phyloP scores from a whole-genome alignment of 1,140 invertebrate species.

The Apis laboriosa region DNA sequence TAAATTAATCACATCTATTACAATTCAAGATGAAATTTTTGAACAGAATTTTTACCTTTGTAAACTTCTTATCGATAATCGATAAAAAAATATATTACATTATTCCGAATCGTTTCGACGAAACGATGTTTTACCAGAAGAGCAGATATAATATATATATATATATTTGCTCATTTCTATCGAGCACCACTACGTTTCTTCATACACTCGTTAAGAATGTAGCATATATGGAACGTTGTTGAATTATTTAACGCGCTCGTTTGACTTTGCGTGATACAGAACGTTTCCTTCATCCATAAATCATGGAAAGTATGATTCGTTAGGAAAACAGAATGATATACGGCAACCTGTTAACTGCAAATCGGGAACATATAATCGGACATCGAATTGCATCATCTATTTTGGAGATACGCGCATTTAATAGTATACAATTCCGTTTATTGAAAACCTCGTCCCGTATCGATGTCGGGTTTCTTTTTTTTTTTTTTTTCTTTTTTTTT shows the following conservation, averaged over 20 bases:
- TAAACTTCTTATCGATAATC: not conserved
- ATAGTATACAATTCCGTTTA: conserved; percentile 51
- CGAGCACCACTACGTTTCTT: not conserved
- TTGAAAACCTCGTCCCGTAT: conserved; percentile 6
- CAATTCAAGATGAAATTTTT: not conserved
- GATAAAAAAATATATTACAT: not conserved
- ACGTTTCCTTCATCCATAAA: conserved; percentile 25
- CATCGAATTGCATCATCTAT: conserved; percentile 44
- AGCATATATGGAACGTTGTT: not conserved
- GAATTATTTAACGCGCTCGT: conserved; percentile 23
- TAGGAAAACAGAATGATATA: conserved; percentile 1
- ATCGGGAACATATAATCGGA: conserved; percentile 47
- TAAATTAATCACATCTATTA: not conserved
- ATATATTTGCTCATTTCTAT: not conserved
- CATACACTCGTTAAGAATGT: conserved; percentile 17
- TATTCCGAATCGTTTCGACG: not conserved
- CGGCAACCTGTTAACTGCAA: conserved; percentile 55
- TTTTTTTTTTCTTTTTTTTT: too few species aligned
- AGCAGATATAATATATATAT: too few species aligned
- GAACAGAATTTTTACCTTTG: too few species aligned
- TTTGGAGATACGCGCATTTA: conserved; percentile 32
- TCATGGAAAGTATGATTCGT: conserved; percentile 8
- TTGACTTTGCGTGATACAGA: not conserved
- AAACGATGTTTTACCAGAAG: not conserved
- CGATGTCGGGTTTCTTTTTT: not conserved